Evolutionary conservation across 2,888 invertebrate genomes (phyloP), one percentile per base, ranked within the genome.

Genomic region (Hololepta plana): DNA sequence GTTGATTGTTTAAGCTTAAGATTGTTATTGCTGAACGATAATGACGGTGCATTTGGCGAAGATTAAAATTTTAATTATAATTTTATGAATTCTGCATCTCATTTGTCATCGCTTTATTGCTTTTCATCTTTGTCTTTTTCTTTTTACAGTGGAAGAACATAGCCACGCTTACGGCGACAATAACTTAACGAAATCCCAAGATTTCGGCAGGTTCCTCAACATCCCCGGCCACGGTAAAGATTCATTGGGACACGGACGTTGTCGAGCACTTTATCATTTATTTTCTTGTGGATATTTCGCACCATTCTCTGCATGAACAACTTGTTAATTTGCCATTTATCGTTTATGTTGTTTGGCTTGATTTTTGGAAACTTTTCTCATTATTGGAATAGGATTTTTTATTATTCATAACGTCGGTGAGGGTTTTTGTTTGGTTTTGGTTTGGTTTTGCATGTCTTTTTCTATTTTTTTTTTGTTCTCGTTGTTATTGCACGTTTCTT

Each of bases 161-260:
- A n/a, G n/a, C n/a, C n/a, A n/a, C 30, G 40, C 42, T 30, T 45
- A 43, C 32, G 39, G 39, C 21, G 46, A 45, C 27, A 36, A 38
- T 38, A n/a, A n/a, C n/a, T n/a, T n/a, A n/a, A n/a, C n/a, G n/a
- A n/a, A n/a, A n/a, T n/a, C n/a, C n/a, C n/a, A n/a, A 24, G 51
- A 52, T 35, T 46, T 47, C 41, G 59, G 59, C 37, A 53, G 54
- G 42, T 60, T 59, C 42, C 49, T 61, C 28, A 46, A 49, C 31
- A 50, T 60, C 34, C 60, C 59, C 35, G 57, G 53, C 38, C 48
- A 50, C 42, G 52, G 53, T 51, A 52, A 50, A 40, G 19, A 27
- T 15, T 15, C 10, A 13, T 29, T 25, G n/a, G n/a, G n/a, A n/a
- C n/a, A 11, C n/a, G 14, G 6, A 23, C 17, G 8, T 17, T 17